Conservation (phyloP, 2,113 vertebrate species). For the Tragelaphus scriptus region DNA sequence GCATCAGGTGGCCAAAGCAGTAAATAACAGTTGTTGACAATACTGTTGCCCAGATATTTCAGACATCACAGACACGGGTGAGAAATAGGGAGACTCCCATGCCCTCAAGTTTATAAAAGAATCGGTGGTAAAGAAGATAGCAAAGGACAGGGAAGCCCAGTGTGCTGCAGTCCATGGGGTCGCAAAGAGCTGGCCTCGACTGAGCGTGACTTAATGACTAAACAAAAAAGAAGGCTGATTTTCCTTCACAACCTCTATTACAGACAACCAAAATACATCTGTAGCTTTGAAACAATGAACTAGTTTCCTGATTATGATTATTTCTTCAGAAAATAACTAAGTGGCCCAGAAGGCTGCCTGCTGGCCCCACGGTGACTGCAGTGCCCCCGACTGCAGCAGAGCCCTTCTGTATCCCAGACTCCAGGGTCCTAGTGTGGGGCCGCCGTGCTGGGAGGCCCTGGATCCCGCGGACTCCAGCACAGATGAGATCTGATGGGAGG, state of each 20-base stretch:
- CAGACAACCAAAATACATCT: neutral
- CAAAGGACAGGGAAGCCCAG: neutral
- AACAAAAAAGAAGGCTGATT: too few relatives aligned
- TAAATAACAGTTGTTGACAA: neutral
- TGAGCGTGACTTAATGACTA: neutral
- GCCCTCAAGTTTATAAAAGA: neutral
- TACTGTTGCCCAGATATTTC: neutral
- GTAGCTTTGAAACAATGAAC: neutral
- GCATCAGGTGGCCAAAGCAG: neutral
- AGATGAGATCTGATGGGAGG: accelerated
- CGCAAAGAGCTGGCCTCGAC: accelerated
- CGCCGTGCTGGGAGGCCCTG: too few relatives aligned
- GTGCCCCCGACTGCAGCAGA: too few relatives aligned
- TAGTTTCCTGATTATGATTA: neutral
- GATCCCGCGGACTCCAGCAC: accelerated
- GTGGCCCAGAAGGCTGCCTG: neutral
- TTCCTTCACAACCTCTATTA: neutral
- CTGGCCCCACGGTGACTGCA: accelerated
- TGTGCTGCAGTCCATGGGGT: neutral
- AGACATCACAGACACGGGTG: neutral
- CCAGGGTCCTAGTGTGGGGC: accelerated
- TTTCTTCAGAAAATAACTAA: neutral
- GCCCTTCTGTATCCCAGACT: too few relatives aligned
- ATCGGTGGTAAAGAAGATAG: neutral
- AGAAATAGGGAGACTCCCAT: neutral